These are phyloP conservation scores for Euthynnus affinis DNA, from an alignment of 2,797 vertebrate genomes.

Conservation along the genomic window DNA sequence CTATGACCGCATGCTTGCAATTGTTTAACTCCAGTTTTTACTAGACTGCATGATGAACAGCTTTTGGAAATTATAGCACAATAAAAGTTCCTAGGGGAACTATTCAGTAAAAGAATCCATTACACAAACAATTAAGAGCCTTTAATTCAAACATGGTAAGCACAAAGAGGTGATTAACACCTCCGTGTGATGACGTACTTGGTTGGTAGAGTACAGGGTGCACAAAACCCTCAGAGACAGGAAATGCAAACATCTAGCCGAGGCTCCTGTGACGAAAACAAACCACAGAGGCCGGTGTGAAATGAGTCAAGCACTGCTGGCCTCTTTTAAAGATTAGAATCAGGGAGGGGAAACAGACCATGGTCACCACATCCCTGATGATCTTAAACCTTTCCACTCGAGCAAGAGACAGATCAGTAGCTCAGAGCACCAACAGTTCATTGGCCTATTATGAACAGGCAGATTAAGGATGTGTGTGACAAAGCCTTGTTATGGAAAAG, in stretches of 20 bases:
- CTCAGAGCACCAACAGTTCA: constrained; percentile 7
- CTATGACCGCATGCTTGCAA: constrained; percentile 4
- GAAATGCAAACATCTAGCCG: constrained; percentile 57
- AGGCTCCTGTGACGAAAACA: constrained; percentile 71
- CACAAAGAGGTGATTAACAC: constrained; percentile 63
- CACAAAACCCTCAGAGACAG: constrained; percentile 68
- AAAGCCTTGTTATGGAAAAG: constrained; percentile 5
- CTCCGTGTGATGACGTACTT: constrained; percentile 61
- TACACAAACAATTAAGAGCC: constrained; percentile 60
- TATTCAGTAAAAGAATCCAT: constrained; percentile 58
- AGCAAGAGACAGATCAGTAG: constrained; percentile 35
- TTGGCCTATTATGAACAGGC: not conserved
- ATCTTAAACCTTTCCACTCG: constrained; percentile 45
- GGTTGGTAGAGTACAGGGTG: constrained; percentile 36
- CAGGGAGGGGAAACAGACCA: constrained; percentile 65
- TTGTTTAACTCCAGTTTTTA: constrained; percentile 37
- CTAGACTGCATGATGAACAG: constrained; percentile 9
- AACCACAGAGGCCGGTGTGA: constrained; percentile 61
- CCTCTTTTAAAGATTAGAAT: constrained; percentile 64
- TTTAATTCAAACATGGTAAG: constrained; percentile 41
- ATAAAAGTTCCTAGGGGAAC: constrained; percentile 54
- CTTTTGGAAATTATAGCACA: constrained; percentile 45
- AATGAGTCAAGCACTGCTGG: constrained; percentile 73
- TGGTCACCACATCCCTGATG: constrained; percentile 65
- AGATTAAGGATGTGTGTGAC: not conserved